Percentiles rank a stretch among this genome's conserved stretches.
phyloP scores from a whole-genome alignment of 2,113 vertebrate species.

The Siniperca chuatsi region DNA sequence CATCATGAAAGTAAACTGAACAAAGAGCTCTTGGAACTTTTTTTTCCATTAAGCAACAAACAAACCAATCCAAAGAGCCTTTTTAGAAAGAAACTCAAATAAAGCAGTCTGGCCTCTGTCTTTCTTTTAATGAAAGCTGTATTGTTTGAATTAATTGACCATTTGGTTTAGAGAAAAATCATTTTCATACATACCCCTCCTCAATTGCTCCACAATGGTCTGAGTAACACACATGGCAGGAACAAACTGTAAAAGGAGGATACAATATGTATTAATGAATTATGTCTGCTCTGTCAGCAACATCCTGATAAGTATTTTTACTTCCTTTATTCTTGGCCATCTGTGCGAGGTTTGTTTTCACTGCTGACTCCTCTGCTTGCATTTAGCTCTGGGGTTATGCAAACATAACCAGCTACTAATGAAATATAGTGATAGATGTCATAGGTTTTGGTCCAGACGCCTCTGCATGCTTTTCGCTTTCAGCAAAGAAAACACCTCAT shows the following conservation, averaged over 20 bases:
- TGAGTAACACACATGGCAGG: neutral
- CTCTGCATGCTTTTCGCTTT: slow-evolving; percentile 16
- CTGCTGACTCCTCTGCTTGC: slow-evolving; percentile 46
- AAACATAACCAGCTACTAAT: slow-evolving; percentile 62
- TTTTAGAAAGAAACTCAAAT: slow-evolving; percentile 29
- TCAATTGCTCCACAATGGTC: neutral
- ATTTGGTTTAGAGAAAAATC: slow-evolving; percentile 24
- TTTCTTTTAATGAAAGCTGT: slow-evolving; percentile 27
- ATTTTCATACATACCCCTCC: neutral
- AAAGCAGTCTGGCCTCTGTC: neutral
- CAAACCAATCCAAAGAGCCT: slow-evolving; percentile 30
- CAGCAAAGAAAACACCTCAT: slow-evolving; percentile 27
- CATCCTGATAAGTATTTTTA: slow-evolving; percentile 52
- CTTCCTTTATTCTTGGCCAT: slow-evolving; percentile 36
- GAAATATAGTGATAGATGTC: slow-evolving; percentile 57
- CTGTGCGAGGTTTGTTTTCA: slow-evolving; percentile 61
- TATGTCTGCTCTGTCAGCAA: slow-evolving; percentile 50
- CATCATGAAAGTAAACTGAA: slow-evolving; percentile 12
- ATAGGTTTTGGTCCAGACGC: slow-evolving; percentile 21
- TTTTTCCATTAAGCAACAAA: slow-evolving; percentile 42
- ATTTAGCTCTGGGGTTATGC: slow-evolving; percentile 59
- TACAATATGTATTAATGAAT: slow-evolving; percentile 50
- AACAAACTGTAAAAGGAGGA: slow-evolving; percentile 5
- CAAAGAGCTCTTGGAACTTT: slow-evolving; percentile 25
- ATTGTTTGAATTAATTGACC: slow-evolving; percentile 51